Conservation (phyloP, 2,888 invertebrate genomes). For the Cremastinae sp. region DNA sequence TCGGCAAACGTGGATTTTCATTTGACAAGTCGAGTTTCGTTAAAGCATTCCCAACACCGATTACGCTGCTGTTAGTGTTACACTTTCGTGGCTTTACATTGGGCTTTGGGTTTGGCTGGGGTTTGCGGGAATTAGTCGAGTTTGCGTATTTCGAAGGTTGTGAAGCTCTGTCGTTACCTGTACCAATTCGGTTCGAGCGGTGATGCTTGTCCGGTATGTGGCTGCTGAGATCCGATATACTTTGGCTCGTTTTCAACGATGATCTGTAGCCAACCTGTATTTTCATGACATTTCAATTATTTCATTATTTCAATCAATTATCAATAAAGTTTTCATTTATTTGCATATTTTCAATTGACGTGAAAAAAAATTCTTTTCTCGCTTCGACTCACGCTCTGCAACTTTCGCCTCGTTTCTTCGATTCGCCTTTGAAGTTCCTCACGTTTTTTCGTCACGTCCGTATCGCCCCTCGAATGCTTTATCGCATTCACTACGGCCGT, state of each 20-base stretch:
- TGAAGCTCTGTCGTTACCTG: slow-evolving; percentile 72
- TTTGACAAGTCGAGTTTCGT: slow-evolving; percentile 70
- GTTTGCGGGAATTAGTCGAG: slow-evolving; percentile 75
- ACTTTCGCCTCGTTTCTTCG: slow-evolving; percentile 91
- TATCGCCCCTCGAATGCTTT: slow-evolving; percentile 83
- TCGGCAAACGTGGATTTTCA: slow-evolving; percentile 70
- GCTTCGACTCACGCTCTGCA: slow-evolving; percentile 93
- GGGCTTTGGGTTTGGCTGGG: slow-evolving; percentile 72
- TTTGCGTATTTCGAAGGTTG: slow-evolving; percentile 75
- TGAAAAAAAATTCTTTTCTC: too few relatives aligned
- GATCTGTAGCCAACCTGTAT: slow-evolving; percentile 90
- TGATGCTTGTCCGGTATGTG: slow-evolving; percentile 83
- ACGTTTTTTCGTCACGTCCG: slow-evolving; percentile 85
- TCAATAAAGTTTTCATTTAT: background rate
- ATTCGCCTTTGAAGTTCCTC: slow-evolving; percentile 91
- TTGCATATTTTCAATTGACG: background rate
- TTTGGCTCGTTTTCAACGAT: slow-evolving; percentile 91
- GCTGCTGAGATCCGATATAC: slow-evolving; percentile 90
- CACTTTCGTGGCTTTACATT: slow-evolving; percentile 72
- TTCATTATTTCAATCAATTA: too few relatives aligned
- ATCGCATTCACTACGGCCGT: slow-evolving; percentile 82
- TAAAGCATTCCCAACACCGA: slow-evolving; percentile 72
- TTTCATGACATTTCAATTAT: slow-evolving; percentile 41
- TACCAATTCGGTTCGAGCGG: slow-evolving; percentile 72
- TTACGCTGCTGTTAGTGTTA: slow-evolving; percentile 73